These are phyloP conservation scores for Epizoanthus ramosus DNA, from an alignment of 92 coral and sea anemone species.

Conservation along the genomic window DNA sequence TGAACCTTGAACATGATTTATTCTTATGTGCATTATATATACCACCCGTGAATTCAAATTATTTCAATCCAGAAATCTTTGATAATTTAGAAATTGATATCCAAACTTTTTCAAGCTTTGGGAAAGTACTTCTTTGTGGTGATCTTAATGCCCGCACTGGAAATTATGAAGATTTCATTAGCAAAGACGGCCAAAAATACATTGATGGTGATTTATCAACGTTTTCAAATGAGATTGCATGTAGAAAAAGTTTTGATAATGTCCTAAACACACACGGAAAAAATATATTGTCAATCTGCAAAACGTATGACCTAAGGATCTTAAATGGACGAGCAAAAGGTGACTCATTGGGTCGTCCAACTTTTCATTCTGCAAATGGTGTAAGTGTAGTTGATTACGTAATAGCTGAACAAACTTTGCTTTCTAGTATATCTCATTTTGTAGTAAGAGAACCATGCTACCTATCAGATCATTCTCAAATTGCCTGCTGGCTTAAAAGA, in stretches of 20 bases:
- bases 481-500: too few species aligned
- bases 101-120: neutral
- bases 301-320: constrained; percentile 12
- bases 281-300: constrained; percentile 41
- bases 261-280: constrained; percentile 42
- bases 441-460: too few species aligned
- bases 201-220: neutral
- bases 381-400: too few species aligned
- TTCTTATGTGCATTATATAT: constrained; percentile 36
- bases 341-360: too few species aligned
- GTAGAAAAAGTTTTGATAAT: constrained; percentile 35
- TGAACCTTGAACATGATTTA: constrained; percentile 24
- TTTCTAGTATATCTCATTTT: too few species aligned
- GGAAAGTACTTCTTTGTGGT: constrained; percentile 1
- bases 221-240: too few species aligned
- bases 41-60: constrained; percentile 32
- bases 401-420: too few species aligned
- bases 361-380: too few species aligned
- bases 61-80: constrained; percentile 41
- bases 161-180: constrained; percentile 14
- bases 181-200: neutral
- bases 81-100: constrained; percentile 20
- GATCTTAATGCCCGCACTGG: constrained; percentile 48
- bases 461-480: too few species aligned
- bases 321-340: too few species aligned